phyloP scores from a whole-genome alignment of 1,140 invertebrate species.

The Drosophila ficusphila region DNA sequence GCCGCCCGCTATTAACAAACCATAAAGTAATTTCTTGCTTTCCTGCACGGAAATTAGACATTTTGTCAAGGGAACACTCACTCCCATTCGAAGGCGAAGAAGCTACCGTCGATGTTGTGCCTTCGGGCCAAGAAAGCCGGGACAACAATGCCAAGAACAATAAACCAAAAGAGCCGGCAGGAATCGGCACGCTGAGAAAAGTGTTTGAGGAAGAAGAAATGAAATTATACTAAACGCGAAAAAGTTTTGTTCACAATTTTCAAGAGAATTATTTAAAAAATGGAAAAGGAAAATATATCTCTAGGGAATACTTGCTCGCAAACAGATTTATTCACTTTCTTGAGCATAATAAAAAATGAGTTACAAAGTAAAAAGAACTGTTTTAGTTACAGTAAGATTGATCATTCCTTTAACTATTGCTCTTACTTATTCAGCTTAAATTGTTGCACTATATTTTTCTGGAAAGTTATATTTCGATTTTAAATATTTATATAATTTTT shows the following conservation, averaged over 20 bases:
- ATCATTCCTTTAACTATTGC: too few relatives aligned
- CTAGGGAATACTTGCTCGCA: background rate
- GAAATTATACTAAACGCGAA: background rate
- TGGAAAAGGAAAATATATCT: background rate
- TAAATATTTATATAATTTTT: too few relatives aligned
- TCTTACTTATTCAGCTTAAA: too few relatives aligned
- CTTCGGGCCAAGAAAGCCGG: constrained; percentile 20
- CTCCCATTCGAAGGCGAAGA: background rate
- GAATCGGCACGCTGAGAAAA: constrained; percentile 10
- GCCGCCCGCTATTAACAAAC: constrained; percentile 79
- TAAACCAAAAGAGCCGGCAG: constrained; percentile 33
- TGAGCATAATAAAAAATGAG: too few relatives aligned
- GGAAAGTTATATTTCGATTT: too few relatives aligned
- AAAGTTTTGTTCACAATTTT: background rate
- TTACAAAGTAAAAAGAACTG: too few relatives aligned
- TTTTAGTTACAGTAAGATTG: too few relatives aligned
- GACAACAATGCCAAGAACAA: constrained; percentile 62
- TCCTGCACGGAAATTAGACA: constrained; percentile 83
- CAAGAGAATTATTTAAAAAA: background rate
- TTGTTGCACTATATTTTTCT: too few relatives aligned
- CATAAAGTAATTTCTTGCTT: constrained; percentile 83
- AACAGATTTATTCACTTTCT: background rate
- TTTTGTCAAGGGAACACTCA: constrained; percentile 80
- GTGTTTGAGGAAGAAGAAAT: background rate
- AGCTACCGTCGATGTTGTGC: constrained; percentile 25